Evolutionary conservation across 2,888 invertebrate species (phyloP).

Genomic region (Ophion slaviceki): DNA sequence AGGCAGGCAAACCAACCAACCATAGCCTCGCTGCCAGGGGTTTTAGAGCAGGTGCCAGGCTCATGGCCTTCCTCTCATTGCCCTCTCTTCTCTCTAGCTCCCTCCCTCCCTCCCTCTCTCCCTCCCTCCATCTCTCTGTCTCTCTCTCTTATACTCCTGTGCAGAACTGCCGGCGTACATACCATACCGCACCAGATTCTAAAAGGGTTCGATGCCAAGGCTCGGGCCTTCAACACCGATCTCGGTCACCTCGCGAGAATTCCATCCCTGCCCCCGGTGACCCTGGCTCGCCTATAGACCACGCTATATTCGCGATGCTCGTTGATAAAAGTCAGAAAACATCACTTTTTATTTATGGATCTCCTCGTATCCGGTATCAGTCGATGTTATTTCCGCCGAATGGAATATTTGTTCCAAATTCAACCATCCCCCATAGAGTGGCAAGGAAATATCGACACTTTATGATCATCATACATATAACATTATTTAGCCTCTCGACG

Average conservation of each 20-base stretch:
- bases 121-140: conserved; percentile 20
- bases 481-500: background rate
- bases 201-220: conserved; percentile 38
- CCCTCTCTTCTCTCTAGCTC: conserved; percentile 15
- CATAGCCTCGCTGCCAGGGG: conserved; percentile 72
- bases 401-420: conserved; percentile 5
- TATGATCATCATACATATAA: background rate
- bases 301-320: background rate
- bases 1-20: conserved; percentile 74
- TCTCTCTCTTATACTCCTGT: background rate
- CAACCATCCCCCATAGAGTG: background rate
- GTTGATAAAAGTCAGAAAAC: background rate
- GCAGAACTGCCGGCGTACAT: background rate
- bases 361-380: background rate
- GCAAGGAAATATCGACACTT: too few species aligned
- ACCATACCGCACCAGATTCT: conserved; percentile 9
- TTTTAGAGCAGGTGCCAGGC: conserved; percentile 77
- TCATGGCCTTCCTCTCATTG: conserved; percentile 47
- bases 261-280: conserved; percentile 25
- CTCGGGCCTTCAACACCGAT: background rate
- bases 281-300: conserved; percentile 15
- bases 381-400: conserved; percentile 1
- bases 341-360: conserved; percentile 1
- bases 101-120: background rate
- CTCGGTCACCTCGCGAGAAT: conserved; percentile 11